Evolutionary conservation across 2,888 invertebrate species (phyloP), one percentile per base, ranked within the genome.

Genomic region (Brachypterus glaber): DNA sequence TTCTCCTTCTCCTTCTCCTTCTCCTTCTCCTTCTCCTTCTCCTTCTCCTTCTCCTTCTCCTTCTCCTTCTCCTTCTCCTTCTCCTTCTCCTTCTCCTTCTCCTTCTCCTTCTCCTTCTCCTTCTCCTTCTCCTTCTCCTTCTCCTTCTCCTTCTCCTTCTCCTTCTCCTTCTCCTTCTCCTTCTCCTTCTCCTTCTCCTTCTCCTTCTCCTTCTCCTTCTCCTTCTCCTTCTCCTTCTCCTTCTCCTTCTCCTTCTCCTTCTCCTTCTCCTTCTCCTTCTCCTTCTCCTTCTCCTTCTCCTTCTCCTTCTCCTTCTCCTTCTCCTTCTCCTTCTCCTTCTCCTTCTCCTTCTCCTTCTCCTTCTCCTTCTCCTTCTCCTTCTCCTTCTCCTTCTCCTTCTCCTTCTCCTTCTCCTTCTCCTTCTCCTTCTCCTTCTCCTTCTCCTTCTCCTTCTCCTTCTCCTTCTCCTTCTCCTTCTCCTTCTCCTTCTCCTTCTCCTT

Each of bases 121-220:
- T 45, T 45, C 43, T 39, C 43, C 43, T 45, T 45, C 43, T 39
- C 43, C 43, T 45, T 45, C 43, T 39, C 43, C 43, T 45, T 45
- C 44, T 39, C 43, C 43, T 45, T 45, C 44, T 39, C 43, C 43
- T 45, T 45, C 35, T 30, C 34, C 31, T 31, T 41, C 40, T 33
- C 44, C 35, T 41, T 11, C 30, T 5, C 17, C 17, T 17, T 31
- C 43, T 39, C 43, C 43, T 45, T 42, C 43, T 39, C 43, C 43
- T 39, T 42, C 43, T 31, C 43, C 37, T 41, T 42, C 43, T 39
- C 43, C 43, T 45, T 42, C 43, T 39, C 43, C 43, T 45, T 39
- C 43, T 39, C 43, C 43, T 45, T 45, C 43, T 39, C 43, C 37
- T 45, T 45, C 43, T 39, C 43, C 43, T 45, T 45, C 43, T 39